Percentiles rank a stretch among this genome's conserved stretches.
These are phyloP conservation scores for Chauna torquata DNA, from an alignment of 2,113 vertebrate species.

Conservation along the genomic window DNA sequence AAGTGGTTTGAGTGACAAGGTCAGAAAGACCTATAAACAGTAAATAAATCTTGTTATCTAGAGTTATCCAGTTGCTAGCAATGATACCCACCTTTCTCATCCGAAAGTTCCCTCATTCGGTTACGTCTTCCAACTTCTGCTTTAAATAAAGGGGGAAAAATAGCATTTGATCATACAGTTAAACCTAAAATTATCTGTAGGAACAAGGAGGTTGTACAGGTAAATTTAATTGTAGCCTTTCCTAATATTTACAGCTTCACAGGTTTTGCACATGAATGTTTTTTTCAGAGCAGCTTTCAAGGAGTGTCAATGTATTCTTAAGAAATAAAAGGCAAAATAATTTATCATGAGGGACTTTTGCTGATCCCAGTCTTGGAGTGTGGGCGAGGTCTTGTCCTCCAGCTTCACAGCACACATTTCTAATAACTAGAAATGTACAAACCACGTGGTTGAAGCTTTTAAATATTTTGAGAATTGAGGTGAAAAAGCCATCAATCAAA, in stretches of 20 bases:
- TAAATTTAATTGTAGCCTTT: not conserved
- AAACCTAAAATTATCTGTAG: not conserved
- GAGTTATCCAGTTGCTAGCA: not conserved
- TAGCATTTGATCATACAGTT: not conserved
- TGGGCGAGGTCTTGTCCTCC: not conserved
- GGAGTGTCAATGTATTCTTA: not conserved
- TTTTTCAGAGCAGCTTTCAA: not conserved
- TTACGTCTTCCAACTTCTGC: not conserved
- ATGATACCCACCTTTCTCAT: not conserved
- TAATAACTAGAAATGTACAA: not conserved
- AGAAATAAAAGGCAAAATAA: not conserved
- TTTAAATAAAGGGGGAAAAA: not conserved
- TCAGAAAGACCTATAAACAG: not conserved
- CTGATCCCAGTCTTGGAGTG: accelerated
- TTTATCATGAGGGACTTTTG: not conserved
- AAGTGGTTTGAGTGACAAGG: not conserved
- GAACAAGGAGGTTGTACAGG: not conserved
- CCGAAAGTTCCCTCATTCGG: not conserved
- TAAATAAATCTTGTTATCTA: not conserved
- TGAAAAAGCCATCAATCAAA: not conserved
- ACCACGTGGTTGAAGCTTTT: not conserved
- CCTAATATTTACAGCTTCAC: not conserved
- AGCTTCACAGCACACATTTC: not conserved
- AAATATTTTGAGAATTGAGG: not conserved
- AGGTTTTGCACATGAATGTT: not conserved